These are phyloP conservation scores for Indicator indicator DNA, from an alignment of 2,113 vertebrate genomes.

Conservation along the genomic window DNA sequence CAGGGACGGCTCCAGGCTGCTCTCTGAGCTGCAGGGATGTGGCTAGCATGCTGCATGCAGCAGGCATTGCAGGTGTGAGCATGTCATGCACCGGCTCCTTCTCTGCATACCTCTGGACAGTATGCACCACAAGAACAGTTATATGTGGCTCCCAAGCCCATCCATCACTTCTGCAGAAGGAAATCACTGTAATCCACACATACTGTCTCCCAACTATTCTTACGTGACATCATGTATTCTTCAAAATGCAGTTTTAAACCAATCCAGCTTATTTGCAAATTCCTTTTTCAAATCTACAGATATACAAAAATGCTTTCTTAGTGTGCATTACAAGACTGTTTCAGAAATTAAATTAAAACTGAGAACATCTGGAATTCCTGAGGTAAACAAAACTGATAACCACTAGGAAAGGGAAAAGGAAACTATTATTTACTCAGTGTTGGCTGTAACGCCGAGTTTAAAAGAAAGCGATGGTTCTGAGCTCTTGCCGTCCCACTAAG, in stretches of 20 bases:
- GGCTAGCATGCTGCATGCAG: accelerated
- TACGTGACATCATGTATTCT: neutral
- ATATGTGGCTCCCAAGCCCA: neutral
- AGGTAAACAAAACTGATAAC: neutral
- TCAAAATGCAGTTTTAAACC: neutral
- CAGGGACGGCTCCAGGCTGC: accelerated
- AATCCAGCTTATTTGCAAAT: neutral
- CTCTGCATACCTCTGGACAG: neutral
- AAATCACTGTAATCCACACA: neutral
- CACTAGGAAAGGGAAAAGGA: neutral
- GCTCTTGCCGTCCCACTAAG: neutral
- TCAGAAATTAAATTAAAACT: neutral
- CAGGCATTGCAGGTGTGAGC: no score
- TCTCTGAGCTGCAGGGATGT: neutral
- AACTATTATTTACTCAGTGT: neutral
- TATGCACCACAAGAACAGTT: accelerated
- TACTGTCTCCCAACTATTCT: neutral
- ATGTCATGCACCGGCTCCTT: neutral
- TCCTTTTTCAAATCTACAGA: neutral
- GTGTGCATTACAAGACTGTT: neutral
- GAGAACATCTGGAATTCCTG: constrained; percentile 12
- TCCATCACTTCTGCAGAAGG: neutral
- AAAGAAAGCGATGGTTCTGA: neutral
- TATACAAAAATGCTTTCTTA: neutral
- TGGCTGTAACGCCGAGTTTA: neutral